Base-by-base conservation (phyloP, 2,113 vertebrate genomes). In the Cololabis saira region DNA sequence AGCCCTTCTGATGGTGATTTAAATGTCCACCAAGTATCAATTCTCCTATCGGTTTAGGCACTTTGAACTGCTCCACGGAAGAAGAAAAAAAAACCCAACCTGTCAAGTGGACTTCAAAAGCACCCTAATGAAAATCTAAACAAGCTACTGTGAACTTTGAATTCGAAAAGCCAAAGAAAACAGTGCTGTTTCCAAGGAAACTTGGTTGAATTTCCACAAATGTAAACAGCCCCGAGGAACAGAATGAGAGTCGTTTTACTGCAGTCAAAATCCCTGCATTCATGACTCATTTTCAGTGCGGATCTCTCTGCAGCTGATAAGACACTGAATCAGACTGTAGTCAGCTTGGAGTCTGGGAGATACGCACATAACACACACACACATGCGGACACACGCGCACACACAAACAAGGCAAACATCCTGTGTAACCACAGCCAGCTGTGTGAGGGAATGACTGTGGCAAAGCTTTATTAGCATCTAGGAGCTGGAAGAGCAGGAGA, bases 241-340 rank as follows among this genome's bases (percentile, higher is more conserved):
- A 60, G 33, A 64, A 49, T 45, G 45, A 69, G 50, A 48, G 55
- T 66, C 27, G 1, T 21, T 64, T 13, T 50, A 19, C 50, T 55
- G 30, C 40, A 59, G 30, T 18, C 53, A 74, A 61, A 70, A 76
- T 19, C 27, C 63, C 48, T 67, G 75, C 52, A 51, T 76, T 80
- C 56, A 81, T 89, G 81, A 84, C 49, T 89, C 82, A 85, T 71
- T 84, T 81, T 83, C 51, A 69, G 69, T 74, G 58, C 41, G 4
- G 71, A 79, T 81, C 70, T 62, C 64, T 71, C 50, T 49, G 56
- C 68, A 49, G 47, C 77, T 79, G 89, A 90, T 85, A 85, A 86
- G 80, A 72, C 43, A 43, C 58, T 49, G 50, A 59, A n/a, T 81
- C 52, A 85, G 80, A 74, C 71, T 53, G 41, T 60, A 70, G 69